Conservation (phyloP, 2,888 invertebrate species). For the Drosophila paucipuncta region DNA sequence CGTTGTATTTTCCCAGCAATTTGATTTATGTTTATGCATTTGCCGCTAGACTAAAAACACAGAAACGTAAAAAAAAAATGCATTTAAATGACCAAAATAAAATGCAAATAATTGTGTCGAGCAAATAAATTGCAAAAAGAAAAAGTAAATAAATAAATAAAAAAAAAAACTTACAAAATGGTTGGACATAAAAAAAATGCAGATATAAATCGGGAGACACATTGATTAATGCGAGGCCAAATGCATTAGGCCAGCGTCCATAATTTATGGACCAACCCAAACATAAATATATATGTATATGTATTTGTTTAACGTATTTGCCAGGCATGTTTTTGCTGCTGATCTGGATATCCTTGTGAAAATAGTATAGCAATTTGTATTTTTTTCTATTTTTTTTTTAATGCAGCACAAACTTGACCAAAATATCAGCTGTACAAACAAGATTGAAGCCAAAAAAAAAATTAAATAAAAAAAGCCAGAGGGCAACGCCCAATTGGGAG, state of each 20-base stretch:
- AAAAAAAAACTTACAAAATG: background rate
- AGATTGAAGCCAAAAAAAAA: slow-evolving; percentile 33
- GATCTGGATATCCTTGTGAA: slow-evolving; percentile 25
- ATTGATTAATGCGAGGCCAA: slow-evolving; percentile 79
- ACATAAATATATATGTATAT: slow-evolving; percentile 1
- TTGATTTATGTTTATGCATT: slow-evolving; percentile 76
- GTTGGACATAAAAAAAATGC: slow-evolving; percentile 43
- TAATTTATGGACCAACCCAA: slow-evolving; percentile 64
- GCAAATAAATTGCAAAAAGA: slow-evolving; percentile 68
- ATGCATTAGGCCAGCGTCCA: slow-evolving; percentile 71
- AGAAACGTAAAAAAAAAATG: slow-evolving; percentile 14
- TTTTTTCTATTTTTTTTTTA: slow-evolving; percentile 4
- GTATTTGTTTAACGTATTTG: slow-evolving; percentile 54
- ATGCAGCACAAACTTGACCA: slow-evolving; percentile 65
- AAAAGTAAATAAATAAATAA: background rate
- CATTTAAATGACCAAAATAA: slow-evolving; percentile 55
- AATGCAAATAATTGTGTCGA: slow-evolving; percentile 70
- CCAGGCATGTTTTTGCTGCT: slow-evolving; percentile 36
- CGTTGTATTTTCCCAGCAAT: slow-evolving; percentile 45
- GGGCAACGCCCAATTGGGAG: slow-evolving; percentile 15
- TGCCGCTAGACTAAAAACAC: slow-evolving; percentile 22
- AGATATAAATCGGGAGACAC: slow-evolving; percentile 55
- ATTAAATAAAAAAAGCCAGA: slow-evolving; percentile 13
- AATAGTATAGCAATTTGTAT: slow-evolving; percentile 36
- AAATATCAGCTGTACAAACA: slow-evolving; percentile 76